These are phyloP conservation scores for Coregonus ussuriensis DNA, from an alignment of 2,797 vertebrate genomes.

Conservation along the genomic window DNA sequence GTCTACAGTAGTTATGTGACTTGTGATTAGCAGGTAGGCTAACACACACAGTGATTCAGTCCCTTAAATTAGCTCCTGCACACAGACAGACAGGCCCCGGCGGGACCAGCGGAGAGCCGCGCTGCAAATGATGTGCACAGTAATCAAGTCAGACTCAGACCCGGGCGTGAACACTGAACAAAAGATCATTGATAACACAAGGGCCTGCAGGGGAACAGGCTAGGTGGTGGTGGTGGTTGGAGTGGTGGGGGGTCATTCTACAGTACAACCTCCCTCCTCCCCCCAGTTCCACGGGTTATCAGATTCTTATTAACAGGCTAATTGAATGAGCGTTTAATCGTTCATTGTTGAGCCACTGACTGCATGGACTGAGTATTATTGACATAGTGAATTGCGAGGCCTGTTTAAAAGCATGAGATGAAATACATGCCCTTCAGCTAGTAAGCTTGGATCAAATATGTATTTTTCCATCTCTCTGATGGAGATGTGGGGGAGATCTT, in stretches of 20 bases:
- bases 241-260: no score
- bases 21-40: constrained; percentile 63
- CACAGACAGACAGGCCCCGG: not conserved
- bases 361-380: no score
- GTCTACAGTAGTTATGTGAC: constrained; percentile 26
- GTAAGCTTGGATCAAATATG: no score
- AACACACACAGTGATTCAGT: constrained; percentile 51
- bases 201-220: no score
- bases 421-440: no score
- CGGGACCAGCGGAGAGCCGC: constrained; percentile 20
- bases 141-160: constrained; percentile 51
- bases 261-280: not conserved
- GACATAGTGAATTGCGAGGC: no score
- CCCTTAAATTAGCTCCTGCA: constrained; percentile 60
- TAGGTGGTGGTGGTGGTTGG: not conserved
- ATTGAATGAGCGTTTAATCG: not conserved
- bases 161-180: constrained; percentile 21
- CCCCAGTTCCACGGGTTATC: not conserved
- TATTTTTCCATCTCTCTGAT: no score
- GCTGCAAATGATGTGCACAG: constrained; percentile 46
- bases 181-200: not conserved
- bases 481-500: no score
- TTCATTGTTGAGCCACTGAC: not conserved
- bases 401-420: no score
- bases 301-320: not conserved